Conservation (phyloP, 2,113 vertebrate species). For the Brachypodius melanocephalos region DNA sequence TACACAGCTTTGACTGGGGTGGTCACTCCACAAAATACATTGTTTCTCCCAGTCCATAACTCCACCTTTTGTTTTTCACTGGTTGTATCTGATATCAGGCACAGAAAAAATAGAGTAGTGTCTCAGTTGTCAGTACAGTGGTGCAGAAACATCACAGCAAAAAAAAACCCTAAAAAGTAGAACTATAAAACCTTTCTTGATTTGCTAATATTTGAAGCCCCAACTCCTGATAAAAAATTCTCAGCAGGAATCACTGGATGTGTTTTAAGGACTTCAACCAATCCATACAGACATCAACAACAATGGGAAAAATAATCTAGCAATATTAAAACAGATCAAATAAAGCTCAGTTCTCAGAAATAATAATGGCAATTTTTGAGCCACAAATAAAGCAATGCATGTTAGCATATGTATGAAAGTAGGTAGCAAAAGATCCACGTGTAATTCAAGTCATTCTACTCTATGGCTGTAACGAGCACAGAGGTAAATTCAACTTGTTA, state of each 20-base stretch:
- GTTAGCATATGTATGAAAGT: neutral
- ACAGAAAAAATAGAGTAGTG: neutral
- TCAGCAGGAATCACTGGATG: neutral
- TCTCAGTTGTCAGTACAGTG: neutral
- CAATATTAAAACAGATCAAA: neutral
- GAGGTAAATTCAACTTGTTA: neutral
- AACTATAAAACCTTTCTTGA: neutral
- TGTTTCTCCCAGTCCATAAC: neutral
- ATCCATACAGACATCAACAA: neutral
- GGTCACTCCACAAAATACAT: neutral
- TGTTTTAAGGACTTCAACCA: neutral
- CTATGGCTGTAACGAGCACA: neutral
- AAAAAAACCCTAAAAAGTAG: neutral
- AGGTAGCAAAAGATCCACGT: neutral
- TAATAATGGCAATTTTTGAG: neutral
- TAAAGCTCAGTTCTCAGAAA: neutral
- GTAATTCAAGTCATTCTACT: neutral
- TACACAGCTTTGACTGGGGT: neutral
- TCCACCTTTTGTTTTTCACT: neutral
- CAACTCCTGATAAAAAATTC: neutral
- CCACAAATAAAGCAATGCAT: neutral
- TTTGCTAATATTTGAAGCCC: neutral
- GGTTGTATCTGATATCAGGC: neutral
- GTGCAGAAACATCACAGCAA: neutral
- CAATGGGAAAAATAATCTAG: neutral